phyloP scores from a whole-genome alignment of 2,797 vertebrate species.

The Sebastiscus albofasciatus region DNA sequence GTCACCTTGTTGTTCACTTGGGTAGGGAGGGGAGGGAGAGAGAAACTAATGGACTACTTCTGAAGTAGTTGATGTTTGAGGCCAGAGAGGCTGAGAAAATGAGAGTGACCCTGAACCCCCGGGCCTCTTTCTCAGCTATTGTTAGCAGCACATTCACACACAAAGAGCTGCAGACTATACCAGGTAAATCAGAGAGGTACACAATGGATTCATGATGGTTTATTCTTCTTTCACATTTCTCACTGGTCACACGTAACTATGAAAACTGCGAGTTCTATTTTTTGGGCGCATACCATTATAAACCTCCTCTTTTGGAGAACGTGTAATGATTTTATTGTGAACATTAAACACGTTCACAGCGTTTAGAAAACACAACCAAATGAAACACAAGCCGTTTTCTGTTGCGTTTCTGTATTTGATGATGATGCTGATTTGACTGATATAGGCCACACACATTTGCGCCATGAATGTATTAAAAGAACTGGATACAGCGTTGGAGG shows the following conservation, averaged over 20 bases:
- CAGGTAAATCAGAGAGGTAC: neutral
- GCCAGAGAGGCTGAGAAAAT: neutral
- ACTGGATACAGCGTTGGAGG: no score
- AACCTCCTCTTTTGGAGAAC: neutral
- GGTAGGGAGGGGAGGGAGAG: slow-evolving; percentile 5
- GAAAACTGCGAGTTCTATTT: neutral
- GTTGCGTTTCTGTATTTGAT: neutral
- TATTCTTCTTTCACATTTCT: neutral
- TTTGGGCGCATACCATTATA: no score
- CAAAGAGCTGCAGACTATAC: neutral
- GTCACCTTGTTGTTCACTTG: slow-evolving; percentile 46
- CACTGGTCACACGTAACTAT: neutral
- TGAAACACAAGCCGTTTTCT: neutral
- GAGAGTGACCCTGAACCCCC: neutral
- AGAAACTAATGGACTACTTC: slow-evolving; percentile 18
- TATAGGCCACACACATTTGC: no score
- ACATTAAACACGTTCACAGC: neutral
- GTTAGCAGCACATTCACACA: neutral
- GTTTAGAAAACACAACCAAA: neutral
- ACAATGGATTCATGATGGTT: neutral
- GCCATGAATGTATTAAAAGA: no score
- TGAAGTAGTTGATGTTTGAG: slow-evolving; percentile 10
- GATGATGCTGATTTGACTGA: neutral
- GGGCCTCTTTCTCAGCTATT: neutral
- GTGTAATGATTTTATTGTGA: neutral